Evolutionary conservation across 2,888 invertebrate species (phyloP), one percentile per base, ranked within the genome.

Genomic region (Serripes groenlandicus): DNA sequence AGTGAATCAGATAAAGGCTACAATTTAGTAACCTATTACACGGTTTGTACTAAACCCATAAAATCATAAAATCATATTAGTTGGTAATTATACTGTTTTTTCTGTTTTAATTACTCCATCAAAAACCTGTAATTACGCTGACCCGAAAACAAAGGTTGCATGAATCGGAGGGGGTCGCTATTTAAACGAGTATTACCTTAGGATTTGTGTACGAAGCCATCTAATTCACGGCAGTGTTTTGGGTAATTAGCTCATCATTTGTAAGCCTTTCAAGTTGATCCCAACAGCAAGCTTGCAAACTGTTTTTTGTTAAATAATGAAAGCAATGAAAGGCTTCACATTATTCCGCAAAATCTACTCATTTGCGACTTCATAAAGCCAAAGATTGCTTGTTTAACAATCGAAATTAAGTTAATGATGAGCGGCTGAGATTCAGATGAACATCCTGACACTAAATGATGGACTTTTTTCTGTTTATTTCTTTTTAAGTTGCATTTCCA

Each of bases 321-420:
- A 42, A 34, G 35, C 42, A 66, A 66, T 66, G 42, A 66, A 66
- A 66, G 66, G 66, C 66, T 66, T 66, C 66, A 66, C 28, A 66
- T 66, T 66, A 66, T 66, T 66, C 66, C 42, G 26, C 26, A 42
- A 66, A 66, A 66, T 66, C 66, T 66, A 66, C 66, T 66, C 34
- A 66, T 66, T 66, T 66, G 66, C 66, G 66, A 66, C 66, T 66
- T 66, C 66, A 66, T 66, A 66, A 66, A 66, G 66, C 66, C 66
- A 66, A 66, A 66, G 42, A 66, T 66, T 66, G 66, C 66, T 42
- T 66, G 66, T 66, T 66, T 42, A 66, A 66, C 66, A 66, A 66
- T 66, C 66, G 28, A 42, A 62, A 62, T 62, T 62, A 62, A 5
- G 42, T 66, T 37, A 66, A 66, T 62, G 62, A 62, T 28, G 62